Conservation (phyloP, 2,113 vertebrate genomes). For the Tonatia bakeri region DNA sequence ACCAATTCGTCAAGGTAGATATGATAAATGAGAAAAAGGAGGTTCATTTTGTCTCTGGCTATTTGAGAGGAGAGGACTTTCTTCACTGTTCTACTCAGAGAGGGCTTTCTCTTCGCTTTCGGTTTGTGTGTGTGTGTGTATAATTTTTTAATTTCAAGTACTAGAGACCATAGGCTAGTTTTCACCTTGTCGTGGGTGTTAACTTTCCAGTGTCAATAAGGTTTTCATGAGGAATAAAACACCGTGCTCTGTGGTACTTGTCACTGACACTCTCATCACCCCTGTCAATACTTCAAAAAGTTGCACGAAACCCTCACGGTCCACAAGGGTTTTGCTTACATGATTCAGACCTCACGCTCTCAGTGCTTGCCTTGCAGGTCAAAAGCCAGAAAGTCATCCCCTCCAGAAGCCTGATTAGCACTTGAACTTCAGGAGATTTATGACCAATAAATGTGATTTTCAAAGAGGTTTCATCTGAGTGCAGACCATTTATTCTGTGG, state of each 20-base stretch:
- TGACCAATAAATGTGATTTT: slow-evolving; percentile 57
- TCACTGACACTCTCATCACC: slow-evolving; percentile 23
- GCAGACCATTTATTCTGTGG: slow-evolving; percentile 34
- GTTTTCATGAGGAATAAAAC: slow-evolving; percentile 9
- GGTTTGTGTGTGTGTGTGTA: no score
- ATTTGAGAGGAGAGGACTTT: neutral
- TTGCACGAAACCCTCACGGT: slow-evolving; percentile 6
- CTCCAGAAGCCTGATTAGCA: slow-evolving; percentile 46
- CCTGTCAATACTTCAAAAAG: slow-evolving; percentile 52
- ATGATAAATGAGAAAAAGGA: neutral
- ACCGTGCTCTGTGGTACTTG: neutral
- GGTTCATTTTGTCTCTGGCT: neutral
- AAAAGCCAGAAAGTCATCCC: slow-evolving; percentile 34
- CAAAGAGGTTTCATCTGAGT: slow-evolving; percentile 37
- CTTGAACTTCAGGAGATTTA: slow-evolving; percentile 46
- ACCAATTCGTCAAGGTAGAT: neutral
- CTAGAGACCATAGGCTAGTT: neutral
- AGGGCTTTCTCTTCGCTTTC: neutral
- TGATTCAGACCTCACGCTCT: slow-evolving; percentile 11
- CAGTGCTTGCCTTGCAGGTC: slow-evolving; percentile 6
- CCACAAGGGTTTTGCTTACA: slow-evolving; percentile 17
- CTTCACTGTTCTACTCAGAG: neutral
- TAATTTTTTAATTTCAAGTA: neutral
- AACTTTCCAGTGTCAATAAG: neutral
- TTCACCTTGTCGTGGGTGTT: neutral